Evolutionary conservation across 2,113 vertebrate species (phyloP).

Genomic region (Phalacrocorax pelagicus): DNA sequence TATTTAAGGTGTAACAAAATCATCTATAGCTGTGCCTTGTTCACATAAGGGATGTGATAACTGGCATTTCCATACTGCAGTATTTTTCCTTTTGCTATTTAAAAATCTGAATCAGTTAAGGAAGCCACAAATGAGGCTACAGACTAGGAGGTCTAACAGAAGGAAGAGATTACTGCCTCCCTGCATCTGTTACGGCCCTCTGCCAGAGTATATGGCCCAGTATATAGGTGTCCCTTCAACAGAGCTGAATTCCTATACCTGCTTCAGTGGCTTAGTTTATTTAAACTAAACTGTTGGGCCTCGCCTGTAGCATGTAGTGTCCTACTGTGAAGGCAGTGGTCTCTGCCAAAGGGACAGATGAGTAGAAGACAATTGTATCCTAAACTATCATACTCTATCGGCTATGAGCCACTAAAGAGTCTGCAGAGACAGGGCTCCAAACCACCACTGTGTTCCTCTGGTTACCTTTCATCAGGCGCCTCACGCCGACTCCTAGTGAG

Average conservation of each 20-base stretch:
- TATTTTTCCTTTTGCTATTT: neutral
- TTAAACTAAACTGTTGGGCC: neutral
- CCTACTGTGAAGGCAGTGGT: rapidly evolving
- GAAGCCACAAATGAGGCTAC: neutral
- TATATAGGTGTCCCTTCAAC: neutral
- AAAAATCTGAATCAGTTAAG: neutral
- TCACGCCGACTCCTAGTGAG: neutral
- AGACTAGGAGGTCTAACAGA: neutral
- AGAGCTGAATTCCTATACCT: neutral
- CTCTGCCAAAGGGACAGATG: neutral
- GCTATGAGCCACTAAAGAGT: neutral
- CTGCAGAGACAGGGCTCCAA: neutral
- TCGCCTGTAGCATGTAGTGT: rapidly evolving
- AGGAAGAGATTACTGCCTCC: neutral
- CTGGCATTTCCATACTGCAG: neutral
- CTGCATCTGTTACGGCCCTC: neutral
- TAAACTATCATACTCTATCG: neutral
- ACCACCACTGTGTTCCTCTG: neutral
- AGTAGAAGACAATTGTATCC: neutral
- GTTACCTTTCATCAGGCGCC: neutral
- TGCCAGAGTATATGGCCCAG: neutral
- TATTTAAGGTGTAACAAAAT: neutral
- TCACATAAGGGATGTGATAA: neutral
- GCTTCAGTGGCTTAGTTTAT: neutral
- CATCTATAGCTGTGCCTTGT: neutral